Evolutionary conservation across 2,113 vertebrate species (phyloP).

Genomic region (Ondatra zibethicus): DNA sequence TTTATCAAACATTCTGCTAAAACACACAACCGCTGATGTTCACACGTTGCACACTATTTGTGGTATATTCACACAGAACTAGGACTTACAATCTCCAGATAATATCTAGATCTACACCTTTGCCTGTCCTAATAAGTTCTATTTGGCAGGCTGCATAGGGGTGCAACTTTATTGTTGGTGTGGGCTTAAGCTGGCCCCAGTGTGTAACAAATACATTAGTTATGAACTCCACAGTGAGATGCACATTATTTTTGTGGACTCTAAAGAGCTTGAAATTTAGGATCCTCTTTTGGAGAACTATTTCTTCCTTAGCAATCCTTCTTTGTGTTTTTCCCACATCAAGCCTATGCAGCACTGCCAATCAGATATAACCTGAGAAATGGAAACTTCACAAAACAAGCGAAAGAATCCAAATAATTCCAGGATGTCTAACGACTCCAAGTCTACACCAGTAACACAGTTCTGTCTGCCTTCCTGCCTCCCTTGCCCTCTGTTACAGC

Average conservation of each 20-base stretch:
- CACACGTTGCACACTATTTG: not conserved
- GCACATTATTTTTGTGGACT: not conserved
- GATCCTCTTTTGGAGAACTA: not conserved
- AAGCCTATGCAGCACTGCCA: not conserved
- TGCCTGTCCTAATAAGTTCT: not conserved
- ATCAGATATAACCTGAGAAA: not conserved
- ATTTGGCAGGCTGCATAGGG: not conserved
- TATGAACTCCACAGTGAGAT: not conserved
- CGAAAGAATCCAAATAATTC: not conserved
- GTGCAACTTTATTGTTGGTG: not conserved
- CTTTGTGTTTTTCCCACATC: not conserved
- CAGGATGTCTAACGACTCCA: not conserved
- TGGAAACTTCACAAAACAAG: not conserved
- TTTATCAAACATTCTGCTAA: not conserved
- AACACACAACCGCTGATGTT: not conserved
- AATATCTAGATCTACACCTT: not conserved
- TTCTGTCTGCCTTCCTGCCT: not conserved
- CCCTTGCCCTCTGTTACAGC: not conserved
- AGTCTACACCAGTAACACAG: not conserved
- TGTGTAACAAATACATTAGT: not conserved
- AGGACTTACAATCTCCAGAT: not conserved
- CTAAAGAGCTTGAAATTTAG: not conserved
- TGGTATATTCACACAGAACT: not conserved
- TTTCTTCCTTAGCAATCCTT: not conserved
- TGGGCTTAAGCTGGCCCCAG: not conserved